phyloP scores from a whole-genome alignment of 1,140 invertebrate species.

The Aphaenogaster rudis region DNA sequence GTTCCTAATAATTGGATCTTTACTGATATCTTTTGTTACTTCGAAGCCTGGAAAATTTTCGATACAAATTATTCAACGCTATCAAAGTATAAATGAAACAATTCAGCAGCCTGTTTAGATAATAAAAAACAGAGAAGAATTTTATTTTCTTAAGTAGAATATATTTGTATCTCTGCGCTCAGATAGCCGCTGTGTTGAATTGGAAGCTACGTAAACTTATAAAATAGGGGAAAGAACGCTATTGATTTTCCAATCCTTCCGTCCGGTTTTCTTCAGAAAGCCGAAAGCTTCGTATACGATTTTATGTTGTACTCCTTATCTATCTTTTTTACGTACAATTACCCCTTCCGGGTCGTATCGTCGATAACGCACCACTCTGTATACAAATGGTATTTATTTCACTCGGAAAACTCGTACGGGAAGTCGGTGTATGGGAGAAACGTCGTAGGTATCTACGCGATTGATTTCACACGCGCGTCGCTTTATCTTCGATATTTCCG shows the following conservation, averaged over 20 bases:
- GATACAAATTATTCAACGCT: neutral
- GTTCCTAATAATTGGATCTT: neutral
- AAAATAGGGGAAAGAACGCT: neutral
- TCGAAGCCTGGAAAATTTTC: neutral
- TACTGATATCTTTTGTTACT: no score
- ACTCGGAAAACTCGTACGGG: neutral
- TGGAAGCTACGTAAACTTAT: neutral
- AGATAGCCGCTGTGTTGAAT: neutral
- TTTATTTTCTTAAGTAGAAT: neutral
- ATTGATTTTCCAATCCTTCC: neutral
- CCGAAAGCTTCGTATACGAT: neutral
- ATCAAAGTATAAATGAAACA: neutral
- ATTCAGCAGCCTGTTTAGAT: neutral
- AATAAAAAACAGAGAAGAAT: neutral
- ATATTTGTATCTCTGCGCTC: neutral
- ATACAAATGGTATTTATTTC: conserved; percentile 25
- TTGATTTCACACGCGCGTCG: conserved; percentile 10
- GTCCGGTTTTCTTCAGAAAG: neutral
- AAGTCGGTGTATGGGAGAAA: conserved; percentile 3
- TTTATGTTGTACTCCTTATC: neutral
- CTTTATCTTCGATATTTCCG: conserved; percentile 11
- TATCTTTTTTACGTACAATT: neutral
- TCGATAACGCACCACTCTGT: neutral
- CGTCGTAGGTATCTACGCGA: neutral
- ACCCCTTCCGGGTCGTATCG: neutral